phyloP scores from a whole-genome alignment of 30 jellyfish, hydroid and myxozoan genomes.

The Turritopsis rubra region DNA sequence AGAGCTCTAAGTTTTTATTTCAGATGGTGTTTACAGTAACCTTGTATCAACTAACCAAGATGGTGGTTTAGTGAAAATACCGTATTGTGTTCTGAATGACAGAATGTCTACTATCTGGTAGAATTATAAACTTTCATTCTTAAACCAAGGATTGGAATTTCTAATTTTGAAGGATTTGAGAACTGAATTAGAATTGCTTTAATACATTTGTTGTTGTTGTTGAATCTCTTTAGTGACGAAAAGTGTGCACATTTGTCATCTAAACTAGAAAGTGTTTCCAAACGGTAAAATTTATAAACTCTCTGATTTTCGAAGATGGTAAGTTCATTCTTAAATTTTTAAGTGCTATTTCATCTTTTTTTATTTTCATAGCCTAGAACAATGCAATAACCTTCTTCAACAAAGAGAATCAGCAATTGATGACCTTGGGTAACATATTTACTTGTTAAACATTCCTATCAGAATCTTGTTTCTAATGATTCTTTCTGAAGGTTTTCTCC shows the following conservation, averaged over 20 bases:
- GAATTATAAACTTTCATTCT: too few relatives aligned
- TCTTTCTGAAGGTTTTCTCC: too few relatives aligned
- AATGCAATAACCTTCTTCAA: not conserved
- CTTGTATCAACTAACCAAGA: not conserved
- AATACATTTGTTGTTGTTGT: too few relatives aligned
- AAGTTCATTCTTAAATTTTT: too few relatives aligned
- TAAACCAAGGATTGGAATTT: too few relatives aligned
- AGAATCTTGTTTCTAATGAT: not conserved
- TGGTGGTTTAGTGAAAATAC: not conserved
- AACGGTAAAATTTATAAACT: not conserved
- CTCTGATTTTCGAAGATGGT: too few relatives aligned
- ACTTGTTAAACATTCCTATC: not conserved
- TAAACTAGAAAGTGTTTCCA: not conserved
- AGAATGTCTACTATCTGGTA: not conserved
- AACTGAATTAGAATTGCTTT: too few relatives aligned
- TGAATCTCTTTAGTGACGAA: not conserved
- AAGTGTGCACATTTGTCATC: not conserved
- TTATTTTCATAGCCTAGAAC: not conserved
- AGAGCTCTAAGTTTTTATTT: too few relatives aligned
- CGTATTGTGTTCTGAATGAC: not conserved
- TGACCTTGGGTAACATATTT: not conserved
- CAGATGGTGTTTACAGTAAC: slow-evolving; percentile 6
- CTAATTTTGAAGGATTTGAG: too few relatives aligned
- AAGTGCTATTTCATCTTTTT: not conserved
- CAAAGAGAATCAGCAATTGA: not conserved